Evolutionary conservation across 2,888 invertebrate species (phyloP).

Genomic region (Cerastis rubricosa): DNA sequence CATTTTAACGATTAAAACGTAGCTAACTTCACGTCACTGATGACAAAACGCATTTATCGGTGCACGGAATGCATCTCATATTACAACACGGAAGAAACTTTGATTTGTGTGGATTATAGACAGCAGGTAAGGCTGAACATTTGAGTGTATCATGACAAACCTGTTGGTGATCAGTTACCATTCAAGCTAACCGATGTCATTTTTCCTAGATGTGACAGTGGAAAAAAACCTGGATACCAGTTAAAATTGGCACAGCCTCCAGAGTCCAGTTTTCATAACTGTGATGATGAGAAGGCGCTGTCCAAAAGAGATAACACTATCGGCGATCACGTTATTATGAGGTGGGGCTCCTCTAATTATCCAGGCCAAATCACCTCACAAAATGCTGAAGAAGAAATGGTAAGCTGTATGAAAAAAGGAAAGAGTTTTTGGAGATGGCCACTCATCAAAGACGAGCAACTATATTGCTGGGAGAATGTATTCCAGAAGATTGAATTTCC

Average conservation of each 20-base stretch:
- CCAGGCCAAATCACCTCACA: conserved; percentile 40
- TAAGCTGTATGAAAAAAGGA: conserved; percentile 50
- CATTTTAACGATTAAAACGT: too few relatives aligned
- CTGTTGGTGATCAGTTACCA: too few relatives aligned
- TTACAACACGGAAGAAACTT: too few relatives aligned
- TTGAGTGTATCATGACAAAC: too few relatives aligned
- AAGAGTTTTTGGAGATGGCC: conserved; percentile 53
- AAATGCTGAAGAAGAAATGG: conserved; percentile 42
- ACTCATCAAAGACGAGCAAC: conserved; percentile 49
- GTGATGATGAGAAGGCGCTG: conserved; percentile 10
- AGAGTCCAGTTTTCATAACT: neutral
- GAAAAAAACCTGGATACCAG: neutral
- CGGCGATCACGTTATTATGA: conserved; percentile 47
- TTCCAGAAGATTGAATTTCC: conserved; percentile 30
- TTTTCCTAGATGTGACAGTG: conserved; percentile 10
- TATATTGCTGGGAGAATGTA: conserved; percentile 42
- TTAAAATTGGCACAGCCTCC: conserved; percentile 5
- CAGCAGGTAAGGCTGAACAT: too few relatives aligned
- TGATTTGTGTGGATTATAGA: too few relatives aligned
- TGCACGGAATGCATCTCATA: too few relatives aligned
- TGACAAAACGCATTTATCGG: too few relatives aligned
- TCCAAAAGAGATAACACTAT: conserved; percentile 6
- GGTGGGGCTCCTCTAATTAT: conserved; percentile 38
- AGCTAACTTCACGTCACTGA: too few relatives aligned
- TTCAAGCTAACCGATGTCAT: too few relatives aligned